A percentile compares a stretch with the other conserved stretches of the same genome.
Evolutionary conservation across 2,888 invertebrate species (phyloP).

Genomic region (Pyrrhia umbra): DNA sequence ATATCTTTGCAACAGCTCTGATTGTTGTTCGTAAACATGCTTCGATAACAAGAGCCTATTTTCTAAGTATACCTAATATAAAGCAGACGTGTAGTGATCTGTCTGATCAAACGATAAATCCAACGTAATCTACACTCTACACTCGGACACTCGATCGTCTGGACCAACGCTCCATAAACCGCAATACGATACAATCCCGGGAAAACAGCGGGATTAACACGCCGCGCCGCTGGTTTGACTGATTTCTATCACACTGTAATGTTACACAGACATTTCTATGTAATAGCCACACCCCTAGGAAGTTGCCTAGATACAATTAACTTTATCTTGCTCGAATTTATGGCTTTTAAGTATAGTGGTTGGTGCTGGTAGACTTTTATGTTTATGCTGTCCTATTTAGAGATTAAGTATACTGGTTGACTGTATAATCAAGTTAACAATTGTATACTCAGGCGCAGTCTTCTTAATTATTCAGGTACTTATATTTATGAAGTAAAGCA

Average conservation of each 20-base stretch:
- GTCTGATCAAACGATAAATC: slow-evolving; percentile 69
- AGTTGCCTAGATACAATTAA: slow-evolving; percentile 46
- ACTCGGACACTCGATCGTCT: slow-evolving; percentile 76
- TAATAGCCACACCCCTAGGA: slow-evolving; percentile 23
- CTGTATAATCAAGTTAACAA: slow-evolving; percentile 20
- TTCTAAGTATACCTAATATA: slow-evolving; percentile 24
- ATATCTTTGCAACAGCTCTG: neutral
- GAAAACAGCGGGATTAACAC: slow-evolving; percentile 71
- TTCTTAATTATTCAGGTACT: slow-evolving; percentile 36
- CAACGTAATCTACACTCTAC: slow-evolving; percentile 76
- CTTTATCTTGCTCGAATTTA: slow-evolving; percentile 48
- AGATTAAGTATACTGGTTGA: slow-evolving; percentile 45
- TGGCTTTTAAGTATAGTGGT: slow-evolving; percentile 50
- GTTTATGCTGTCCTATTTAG: slow-evolving; percentile 18
- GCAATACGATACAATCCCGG: slow-evolving; percentile 79
- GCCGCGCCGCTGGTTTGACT: slow-evolving; percentile 66
- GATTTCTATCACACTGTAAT: slow-evolving; percentile 66
- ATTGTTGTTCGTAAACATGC: neutral
- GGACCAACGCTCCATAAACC: slow-evolving; percentile 74
- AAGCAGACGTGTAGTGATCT: slow-evolving; percentile 32
- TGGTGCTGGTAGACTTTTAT: slow-evolving; percentile 32
- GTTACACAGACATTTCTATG: slow-evolving; percentile 32
- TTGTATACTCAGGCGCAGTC: slow-evolving; percentile 17
- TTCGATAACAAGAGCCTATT: neutral
- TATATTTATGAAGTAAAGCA: slow-evolving; percentile 10